Conservation (phyloP, 1,140 invertebrate species). For the Drosophila sechellia region DNA sequence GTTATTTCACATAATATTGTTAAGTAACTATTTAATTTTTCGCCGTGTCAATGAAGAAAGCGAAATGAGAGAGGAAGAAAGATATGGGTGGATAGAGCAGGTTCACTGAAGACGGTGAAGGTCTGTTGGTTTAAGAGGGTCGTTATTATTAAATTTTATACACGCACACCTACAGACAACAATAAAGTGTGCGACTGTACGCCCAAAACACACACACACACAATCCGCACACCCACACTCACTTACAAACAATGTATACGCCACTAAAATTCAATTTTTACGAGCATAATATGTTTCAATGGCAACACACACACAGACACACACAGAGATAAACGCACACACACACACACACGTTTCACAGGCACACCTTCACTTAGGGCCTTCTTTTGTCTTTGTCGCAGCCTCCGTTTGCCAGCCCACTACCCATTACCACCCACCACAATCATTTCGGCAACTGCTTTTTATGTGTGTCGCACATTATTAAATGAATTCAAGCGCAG, state of each 20-base stretch:
- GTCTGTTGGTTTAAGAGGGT: conserved; percentile 73
- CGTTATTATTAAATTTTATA: conserved; percentile 83
- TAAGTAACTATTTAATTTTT: not conserved
- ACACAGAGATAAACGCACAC: conserved; percentile 25
- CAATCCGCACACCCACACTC: conserved; percentile 9
- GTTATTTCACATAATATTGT: too few relatives aligned
- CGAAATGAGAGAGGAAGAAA: conserved; percentile 12
- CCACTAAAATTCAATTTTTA: conserved; percentile 83
- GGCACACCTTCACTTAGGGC: conserved; percentile 28
- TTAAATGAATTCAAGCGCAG: conserved; percentile 80
- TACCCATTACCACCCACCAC: conserved; percentile 24
- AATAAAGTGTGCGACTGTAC: conserved; percentile 74
- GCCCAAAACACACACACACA: conserved; percentile 48
- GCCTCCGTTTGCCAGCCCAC: conserved; percentile 13
- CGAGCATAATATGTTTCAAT: conserved; percentile 81
- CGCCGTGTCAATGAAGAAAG: conserved; percentile 7
- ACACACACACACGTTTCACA: conserved; percentile 2
- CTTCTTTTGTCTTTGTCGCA: conserved; percentile 37
- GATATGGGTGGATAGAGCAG: conserved; percentile 42
- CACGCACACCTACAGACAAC: conserved; percentile 49
- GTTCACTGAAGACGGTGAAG: conserved; percentile 40
- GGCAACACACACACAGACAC: conserved; percentile 71
- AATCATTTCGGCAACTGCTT: conserved; percentile 79
- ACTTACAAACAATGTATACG: conserved; percentile 45
- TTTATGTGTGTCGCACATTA: conserved; percentile 80